A percentile compares a stretch with the other conserved stretches of the same genome.
These are phyloP conservation scores for Amphipoea lucens DNA, from an alignment of 2,888 invertebrate genomes.

Conservation along the genomic window DNA sequence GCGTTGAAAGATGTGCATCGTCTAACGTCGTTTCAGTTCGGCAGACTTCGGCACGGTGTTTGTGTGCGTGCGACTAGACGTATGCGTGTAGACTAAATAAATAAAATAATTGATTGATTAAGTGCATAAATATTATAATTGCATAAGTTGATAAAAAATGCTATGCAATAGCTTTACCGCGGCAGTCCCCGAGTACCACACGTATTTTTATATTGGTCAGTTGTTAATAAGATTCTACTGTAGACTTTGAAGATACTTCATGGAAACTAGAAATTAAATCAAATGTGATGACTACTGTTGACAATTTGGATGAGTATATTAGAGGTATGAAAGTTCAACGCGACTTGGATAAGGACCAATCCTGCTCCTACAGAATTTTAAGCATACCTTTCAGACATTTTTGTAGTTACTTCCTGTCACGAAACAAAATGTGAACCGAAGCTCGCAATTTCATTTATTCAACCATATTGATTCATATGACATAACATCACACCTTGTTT, in stretches of 20 bases:
- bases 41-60: too few species aligned
- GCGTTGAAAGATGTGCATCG: too few species aligned
- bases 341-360: too few species aligned
- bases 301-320: background rate
- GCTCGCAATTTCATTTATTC: background rate
- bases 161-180: too few species aligned
- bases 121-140: too few species aligned
- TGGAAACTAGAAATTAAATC: background rate
- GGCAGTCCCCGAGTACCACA: too few species aligned
- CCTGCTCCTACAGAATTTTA: background rate
- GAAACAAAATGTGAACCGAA: background rate
- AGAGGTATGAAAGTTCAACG: background rate
- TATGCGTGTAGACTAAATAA: too few species aligned
- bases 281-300: background rate
- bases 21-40: too few species aligned
- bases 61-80: too few species aligned
- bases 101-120: too few species aligned
- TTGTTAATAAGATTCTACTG: background rate
- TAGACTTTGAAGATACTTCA: background rate
- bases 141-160: too few species aligned
- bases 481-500: background rate
- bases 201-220: too few species aligned
- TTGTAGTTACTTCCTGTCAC: background rate
- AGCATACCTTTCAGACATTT: background rate
- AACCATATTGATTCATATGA: background rate